Evolutionary conservation across 2,113 vertebrate genomes (phyloP), one percentile per base, ranked within the genome.

Genomic region (Ramphastos sulfuratus): DNA sequence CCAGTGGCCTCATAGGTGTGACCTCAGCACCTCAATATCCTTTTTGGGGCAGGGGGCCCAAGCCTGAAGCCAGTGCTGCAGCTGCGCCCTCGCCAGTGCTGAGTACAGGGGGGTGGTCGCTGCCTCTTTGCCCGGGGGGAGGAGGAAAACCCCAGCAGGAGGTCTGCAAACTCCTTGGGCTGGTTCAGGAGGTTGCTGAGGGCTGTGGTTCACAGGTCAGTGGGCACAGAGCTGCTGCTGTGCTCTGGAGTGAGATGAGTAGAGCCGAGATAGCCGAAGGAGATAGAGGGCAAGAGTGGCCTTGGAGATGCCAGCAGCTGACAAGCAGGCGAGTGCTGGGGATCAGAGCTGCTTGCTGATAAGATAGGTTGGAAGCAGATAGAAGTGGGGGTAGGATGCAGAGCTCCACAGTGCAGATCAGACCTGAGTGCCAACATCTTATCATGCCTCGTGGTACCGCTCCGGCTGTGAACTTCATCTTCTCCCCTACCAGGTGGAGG

Each of bases 391-490:
- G 61, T 75, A 15, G 2, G 21, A 7, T 6, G 59, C 46, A 69
- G 30, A 54, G 63, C 50, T 74, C 37, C 39, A 12, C 7, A 9
- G 67, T 4, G 78, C n/a, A 50, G 79, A 80, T 87, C 71, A 55
- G 72, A 63, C 9, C 1, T 3, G 35, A 31, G 20, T 4, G 11
- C 60, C 5, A 7, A 9, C 66, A 13, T 24, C 70, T 70, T 21
- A 27, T 58, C 58, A 1, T 6, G 7, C 66, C 79, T 58, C 35
- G 12, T 0, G 0, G 25, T 84, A n/a, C 54, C 3, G 0, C 59
- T n/a, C 31, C 0, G 2, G 54, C 12, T 52, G 20, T 44, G 63
- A 46, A 24, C 30, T 24, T 87, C 31, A 17, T 20, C 56, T 44
- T 74, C 65, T 33, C 50, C 63, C 44, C 69, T 13, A 6, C 30